Evolutionary conservation across 2,797 vertebrate species (phyloP).

Genomic region (Amniataba percoides): DNA sequence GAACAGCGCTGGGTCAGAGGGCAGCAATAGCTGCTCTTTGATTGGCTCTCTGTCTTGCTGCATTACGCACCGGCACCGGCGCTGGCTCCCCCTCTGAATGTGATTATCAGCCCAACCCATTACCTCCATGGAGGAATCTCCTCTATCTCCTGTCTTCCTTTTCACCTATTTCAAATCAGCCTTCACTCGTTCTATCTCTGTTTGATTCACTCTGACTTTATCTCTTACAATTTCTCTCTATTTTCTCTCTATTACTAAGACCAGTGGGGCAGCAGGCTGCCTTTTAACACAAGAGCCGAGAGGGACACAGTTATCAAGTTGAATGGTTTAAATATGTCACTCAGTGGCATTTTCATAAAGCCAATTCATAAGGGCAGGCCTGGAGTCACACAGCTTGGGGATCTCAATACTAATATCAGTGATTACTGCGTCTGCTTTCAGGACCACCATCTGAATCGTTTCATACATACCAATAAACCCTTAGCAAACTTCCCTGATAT

Average conservation of each 20-base stretch:
- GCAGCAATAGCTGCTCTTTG: constrained; percentile 40
- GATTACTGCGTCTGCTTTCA: constrained; percentile 47
- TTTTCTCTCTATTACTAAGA: constrained; percentile 27
- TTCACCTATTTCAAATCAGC: constrained; percentile 48
- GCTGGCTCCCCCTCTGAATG: constrained; percentile 43
- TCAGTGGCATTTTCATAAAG: constrained; percentile 69
- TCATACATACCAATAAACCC: constrained; percentile 44
- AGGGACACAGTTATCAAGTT: constrained; percentile 63
- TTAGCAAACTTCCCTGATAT: constrained; percentile 5
- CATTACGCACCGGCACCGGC: constrained; percentile 27
- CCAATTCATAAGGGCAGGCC: constrained; percentile 59
- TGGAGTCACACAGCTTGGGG: constrained; percentile 38
- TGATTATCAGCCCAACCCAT: constrained; percentile 63
- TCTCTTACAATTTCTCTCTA: constrained; percentile 27
- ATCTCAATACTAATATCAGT: constrained; percentile 52
- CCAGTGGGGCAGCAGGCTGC: constrained; percentile 26
- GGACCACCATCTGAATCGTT: constrained; percentile 48
- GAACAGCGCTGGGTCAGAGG: constrained; percentile 54
- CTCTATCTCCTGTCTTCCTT: constrained; percentile 35
- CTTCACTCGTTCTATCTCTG: constrained; percentile 16
- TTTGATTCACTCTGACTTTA: constrained; percentile 53
- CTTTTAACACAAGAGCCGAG: constrained; percentile 56
- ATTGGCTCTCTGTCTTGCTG: constrained; percentile 49
- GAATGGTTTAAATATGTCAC: constrained; percentile 71
- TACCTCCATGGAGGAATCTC: constrained; percentile 45